These are phyloP conservation scores for Amphipyra tragopoginis DNA, from an alignment of 2,888 invertebrate genomes.

Conservation along the genomic window DNA sequence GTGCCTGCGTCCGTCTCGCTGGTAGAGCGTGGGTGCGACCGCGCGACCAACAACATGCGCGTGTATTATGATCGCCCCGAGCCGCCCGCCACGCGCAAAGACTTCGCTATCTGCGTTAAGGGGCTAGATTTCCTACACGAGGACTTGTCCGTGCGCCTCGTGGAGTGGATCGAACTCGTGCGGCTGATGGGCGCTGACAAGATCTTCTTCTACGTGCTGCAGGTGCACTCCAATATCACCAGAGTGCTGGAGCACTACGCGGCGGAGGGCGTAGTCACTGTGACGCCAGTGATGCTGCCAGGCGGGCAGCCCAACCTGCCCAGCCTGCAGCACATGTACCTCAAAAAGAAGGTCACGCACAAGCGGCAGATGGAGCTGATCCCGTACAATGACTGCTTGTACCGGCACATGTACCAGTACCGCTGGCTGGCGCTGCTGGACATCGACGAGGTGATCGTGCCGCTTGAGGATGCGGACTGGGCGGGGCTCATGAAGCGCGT, in stretches of 20 bases:
- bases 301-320: constrained; percentile 97
- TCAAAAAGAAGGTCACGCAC: constrained; percentile 97
- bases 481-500: constrained; percentile 93
- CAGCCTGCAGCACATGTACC: constrained; percentile 96
- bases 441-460: constrained; percentile 98
- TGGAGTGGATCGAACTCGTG: constrained; percentile 98
- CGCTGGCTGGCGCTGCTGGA: constrained; percentile 97
- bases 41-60: constrained; percentile 95
- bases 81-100: constrained; percentile 90
- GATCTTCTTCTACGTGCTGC: constrained; percentile 96
- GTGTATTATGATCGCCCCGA: constrained; percentile 94
- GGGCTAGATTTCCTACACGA: constrained; percentile 98
- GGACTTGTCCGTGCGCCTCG: constrained; percentile 96
- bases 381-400: constrained; percentile 98
- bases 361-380: constrained; percentile 98
- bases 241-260: constrained; percentile 94
- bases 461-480: constrained; percentile 94
- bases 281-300: constrained; percentile 95
- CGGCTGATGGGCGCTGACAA: constrained; percentile 96
- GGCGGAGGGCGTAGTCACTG: constrained; percentile 91
- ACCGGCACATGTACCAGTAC: constrained; percentile 97
- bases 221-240: constrained; percentile 97
- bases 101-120: constrained; percentile 98
- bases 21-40: constrained; percentile 95
- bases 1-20: constrained; percentile 96